phyloP scores from a whole-genome alignment of 2,888 invertebrate species.

The Megalurothrips usitatus region DNA sequence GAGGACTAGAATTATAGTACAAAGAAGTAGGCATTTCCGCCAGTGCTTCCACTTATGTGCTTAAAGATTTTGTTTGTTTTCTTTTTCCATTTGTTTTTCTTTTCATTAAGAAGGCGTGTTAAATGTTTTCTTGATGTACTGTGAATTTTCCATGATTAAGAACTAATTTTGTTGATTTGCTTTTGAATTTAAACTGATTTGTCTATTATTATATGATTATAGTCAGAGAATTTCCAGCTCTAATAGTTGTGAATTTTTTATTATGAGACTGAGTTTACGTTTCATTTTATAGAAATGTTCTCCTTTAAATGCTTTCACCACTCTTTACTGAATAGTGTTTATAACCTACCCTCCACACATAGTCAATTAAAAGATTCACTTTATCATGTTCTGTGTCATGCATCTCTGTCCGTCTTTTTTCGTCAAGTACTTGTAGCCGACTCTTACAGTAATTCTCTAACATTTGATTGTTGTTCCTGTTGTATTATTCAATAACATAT shows the following conservation, averaged over 20 bases:
- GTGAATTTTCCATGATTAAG: background rate
- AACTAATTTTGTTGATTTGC: background rate
- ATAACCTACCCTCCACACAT: background rate
- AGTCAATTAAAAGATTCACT: background rate
- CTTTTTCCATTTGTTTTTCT: background rate
- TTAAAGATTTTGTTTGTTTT: background rate
- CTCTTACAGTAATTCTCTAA: background rate
- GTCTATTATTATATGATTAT: background rate
- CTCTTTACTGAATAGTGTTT: background rate
- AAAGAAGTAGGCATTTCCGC: conserved; percentile 21
- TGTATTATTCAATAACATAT: background rate
- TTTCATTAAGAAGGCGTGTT: background rate
- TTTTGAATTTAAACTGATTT: background rate
- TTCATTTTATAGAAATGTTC: background rate
- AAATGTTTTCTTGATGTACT: background rate
- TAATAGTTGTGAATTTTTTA: background rate
- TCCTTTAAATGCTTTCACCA: background rate
- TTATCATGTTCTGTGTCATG: background rate
- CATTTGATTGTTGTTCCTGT: background rate
- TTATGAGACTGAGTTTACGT: conserved; percentile 10
- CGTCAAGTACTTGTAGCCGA: background rate
- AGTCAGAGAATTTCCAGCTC: background rate
- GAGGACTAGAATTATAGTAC: conserved; percentile 23
- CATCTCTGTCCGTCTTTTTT: background rate
- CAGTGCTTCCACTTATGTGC: conserved; percentile 20